Conservation (phyloP, 2,797 vertebrate species). For the Mus spretus region DNA sequence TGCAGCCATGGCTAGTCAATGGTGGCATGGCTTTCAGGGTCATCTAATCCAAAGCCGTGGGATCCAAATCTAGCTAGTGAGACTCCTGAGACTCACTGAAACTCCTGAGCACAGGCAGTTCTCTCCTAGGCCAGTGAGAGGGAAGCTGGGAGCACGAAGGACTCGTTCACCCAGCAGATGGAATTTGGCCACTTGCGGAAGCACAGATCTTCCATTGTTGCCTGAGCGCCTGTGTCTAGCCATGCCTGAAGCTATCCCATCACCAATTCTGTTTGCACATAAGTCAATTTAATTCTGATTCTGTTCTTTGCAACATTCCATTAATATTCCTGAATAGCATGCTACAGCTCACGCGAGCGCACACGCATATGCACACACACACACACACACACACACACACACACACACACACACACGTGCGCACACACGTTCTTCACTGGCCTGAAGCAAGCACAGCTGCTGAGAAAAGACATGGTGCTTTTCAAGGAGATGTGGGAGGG, state of each 20-base stretch:
- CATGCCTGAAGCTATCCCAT: background rate
- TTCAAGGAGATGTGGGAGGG: background rate
- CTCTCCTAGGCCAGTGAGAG: background rate
- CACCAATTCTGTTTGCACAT: background rate
- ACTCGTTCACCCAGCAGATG: background rate
- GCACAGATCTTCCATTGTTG: background rate
- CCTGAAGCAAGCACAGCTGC: background rate
- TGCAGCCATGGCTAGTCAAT: background rate
- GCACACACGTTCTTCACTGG: background rate
- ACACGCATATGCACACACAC: background rate
- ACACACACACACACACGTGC: background rate
- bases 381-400: background rate
- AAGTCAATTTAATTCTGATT: background rate
- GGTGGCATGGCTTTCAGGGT: background rate
- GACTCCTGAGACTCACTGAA: background rate
- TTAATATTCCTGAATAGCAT: background rate
- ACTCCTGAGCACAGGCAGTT: background rate
- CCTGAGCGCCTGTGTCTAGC: conserved; percentile 20
- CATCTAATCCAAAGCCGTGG: background rate
- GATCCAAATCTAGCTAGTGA: background rate
- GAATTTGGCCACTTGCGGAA: background rate
- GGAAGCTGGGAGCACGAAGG: background rate
- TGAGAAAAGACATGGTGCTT: background rate
- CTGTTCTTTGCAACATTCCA: background rate
- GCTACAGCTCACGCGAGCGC: background rate